These are phyloP conservation scores for Phorcus lineatus DNA, from an alignment of 2,888 invertebrate species.

Conservation along the genomic window DNA sequence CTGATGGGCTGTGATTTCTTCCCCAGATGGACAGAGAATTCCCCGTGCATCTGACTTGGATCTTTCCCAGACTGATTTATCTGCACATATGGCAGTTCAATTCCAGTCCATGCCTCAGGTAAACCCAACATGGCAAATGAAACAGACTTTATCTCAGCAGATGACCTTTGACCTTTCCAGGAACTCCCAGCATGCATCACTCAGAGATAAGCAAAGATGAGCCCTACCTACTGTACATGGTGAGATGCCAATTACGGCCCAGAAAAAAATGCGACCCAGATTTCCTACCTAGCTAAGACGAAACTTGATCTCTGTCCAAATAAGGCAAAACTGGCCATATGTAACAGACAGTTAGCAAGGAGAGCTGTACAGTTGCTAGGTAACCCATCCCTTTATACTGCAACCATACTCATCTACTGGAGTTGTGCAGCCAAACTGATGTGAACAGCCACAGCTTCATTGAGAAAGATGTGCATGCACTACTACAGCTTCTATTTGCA, in stretches of 20 bases:
- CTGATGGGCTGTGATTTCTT: too few relatives aligned
- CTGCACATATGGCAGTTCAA: too few relatives aligned
- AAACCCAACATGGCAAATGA: neutral
- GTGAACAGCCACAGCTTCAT: too few relatives aligned
- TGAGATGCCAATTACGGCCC: conserved; percentile 15
- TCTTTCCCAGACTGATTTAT: too few relatives aligned
- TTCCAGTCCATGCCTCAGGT: too few relatives aligned
- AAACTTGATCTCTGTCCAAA: neutral
- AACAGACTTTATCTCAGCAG: neutral
- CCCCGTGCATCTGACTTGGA: too few relatives aligned
- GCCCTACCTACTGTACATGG: neutral
- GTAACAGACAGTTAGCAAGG: conserved; percentile 10
- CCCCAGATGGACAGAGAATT: too few relatives aligned
- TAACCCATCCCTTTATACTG: neutral
- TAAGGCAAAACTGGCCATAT: conserved; percentile 26
- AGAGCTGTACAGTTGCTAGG: neutral
- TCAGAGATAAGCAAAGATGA: neutral
- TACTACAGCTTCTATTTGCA: too few relatives aligned
- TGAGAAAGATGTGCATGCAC: too few relatives aligned
- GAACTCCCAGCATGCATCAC: neutral
- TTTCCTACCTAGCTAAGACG: conserved; percentile 1
- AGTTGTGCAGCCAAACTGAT: too few relatives aligned
- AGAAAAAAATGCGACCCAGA: conserved; percentile 22
- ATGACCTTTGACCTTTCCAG: neutral
- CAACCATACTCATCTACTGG: neutral